Evolutionary conservation across 2,113 vertebrate species (phyloP).

Genomic region (Aphyosemion australe): DNA sequence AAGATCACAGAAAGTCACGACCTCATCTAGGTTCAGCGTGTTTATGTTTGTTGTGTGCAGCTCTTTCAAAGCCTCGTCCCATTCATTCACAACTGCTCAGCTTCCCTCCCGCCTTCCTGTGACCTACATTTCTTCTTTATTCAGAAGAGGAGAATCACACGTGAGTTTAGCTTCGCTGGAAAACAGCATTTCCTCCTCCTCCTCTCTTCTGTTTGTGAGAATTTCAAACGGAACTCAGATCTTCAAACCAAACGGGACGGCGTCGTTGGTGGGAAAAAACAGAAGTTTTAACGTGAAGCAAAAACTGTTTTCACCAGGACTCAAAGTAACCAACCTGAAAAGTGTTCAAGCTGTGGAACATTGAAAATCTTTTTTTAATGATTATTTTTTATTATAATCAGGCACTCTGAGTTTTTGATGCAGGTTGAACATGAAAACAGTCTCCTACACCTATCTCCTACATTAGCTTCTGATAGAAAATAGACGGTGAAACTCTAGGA

Average conservation of each 20-base stretch:
- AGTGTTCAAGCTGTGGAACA: too few species aligned
- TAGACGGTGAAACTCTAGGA: too few species aligned
- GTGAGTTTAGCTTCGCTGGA: conserved; percentile 1
- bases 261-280: neutral
- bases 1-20: neutral
- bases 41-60: neutral
- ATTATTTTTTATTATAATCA: too few species aligned
- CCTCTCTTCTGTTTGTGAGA: neutral
- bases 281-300: too few species aligned
- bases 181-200: neutral
- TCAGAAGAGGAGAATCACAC: conserved; percentile 32
- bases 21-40: conserved; percentile 5
- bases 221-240: neutral
- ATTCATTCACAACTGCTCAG: conserved; percentile 2
- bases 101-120: conserved; percentile 12
- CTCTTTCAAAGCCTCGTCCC: neutral
- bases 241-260: neutral
- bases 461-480: too few species aligned
- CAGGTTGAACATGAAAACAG: too few species aligned
- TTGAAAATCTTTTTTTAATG: too few species aligned
- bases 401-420: too few species aligned
- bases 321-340: too few species aligned
- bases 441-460: too few species aligned
- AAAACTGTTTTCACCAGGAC: too few species aligned
- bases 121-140: conserved; percentile 42